A percentile compares a stretch with the other conserved stretches of the same genome.
These are phyloP conservation scores for Chironex yamaguchii DNA, from an alignment of 30 jellyfish, hydroid and myxozoan genomes.

Conservation along the genomic window DNA sequence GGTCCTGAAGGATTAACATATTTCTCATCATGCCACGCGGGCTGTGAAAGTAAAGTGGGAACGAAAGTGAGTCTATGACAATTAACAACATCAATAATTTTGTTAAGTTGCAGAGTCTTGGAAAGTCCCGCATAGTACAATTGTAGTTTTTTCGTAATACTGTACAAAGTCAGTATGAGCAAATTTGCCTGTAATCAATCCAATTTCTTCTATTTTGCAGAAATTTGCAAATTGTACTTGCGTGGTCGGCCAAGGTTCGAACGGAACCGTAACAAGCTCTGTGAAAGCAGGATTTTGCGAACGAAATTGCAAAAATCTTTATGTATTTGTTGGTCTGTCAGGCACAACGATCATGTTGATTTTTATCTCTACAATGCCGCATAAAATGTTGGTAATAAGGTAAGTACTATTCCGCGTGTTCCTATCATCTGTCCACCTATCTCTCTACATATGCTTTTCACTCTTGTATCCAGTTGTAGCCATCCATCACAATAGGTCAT, in stretches of 20 bases:
- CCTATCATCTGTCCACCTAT: too few species aligned
- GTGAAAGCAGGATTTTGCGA: conserved; percentile 91
- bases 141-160: too few species aligned
- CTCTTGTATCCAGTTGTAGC: too few species aligned
- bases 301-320: conserved; percentile 81
- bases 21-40: conserved; percentile 82
- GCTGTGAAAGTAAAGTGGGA: conserved; percentile 34
- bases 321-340: conserved; percentile 36
- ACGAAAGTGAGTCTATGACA: not conserved
- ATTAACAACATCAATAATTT: too few species aligned
- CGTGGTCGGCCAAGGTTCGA: not conserved
- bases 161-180: too few species aligned
- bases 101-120: too few species aligned
- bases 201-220: not conserved
- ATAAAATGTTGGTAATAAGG: conserved; percentile 85
- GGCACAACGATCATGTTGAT: conserved; percentile 25
- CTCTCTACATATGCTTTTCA: too few species aligned
- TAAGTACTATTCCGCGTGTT: too few species aligned
- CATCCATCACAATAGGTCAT: too few species aligned
- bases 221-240: not conserved
- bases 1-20: conserved; percentile 72
- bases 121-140: too few species aligned
- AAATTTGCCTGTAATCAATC: not conserved
- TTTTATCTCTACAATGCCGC: conserved; percentile 82
- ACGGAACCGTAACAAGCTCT: not conserved